Percentiles rank a stretch among this genome's conserved stretches.
Conservation (phyloP, 2,888 invertebrate genomes). For the Scelioninae gen. 1 region DNA sequence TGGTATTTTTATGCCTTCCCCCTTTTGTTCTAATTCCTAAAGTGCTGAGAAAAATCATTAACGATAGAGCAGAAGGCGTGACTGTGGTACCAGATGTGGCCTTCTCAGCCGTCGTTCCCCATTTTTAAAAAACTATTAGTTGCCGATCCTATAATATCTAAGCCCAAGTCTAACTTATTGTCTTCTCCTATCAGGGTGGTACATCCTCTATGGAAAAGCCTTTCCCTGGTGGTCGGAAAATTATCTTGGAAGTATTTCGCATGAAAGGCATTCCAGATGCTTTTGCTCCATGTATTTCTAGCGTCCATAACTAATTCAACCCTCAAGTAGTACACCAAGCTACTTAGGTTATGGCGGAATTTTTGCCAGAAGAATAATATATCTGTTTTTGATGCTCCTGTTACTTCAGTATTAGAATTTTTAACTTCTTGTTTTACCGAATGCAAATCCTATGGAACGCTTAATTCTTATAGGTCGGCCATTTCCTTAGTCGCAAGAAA, state of each 20-base stretch:
- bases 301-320: neutral
- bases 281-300: neutral
- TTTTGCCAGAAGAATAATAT: too few species aligned
- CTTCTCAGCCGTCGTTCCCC: neutral
- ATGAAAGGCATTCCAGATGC: slow-evolving; percentile 34
- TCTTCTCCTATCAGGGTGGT: slow-evolving; percentile 58
- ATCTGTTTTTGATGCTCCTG: too few species aligned
- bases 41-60: too few species aligned
- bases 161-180: neutral
- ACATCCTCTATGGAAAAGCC: slow-evolving; percentile 70
- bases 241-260: slow-evolving; percentile 72
- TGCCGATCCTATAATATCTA: neutral
- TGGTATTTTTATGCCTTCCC: too few species aligned
- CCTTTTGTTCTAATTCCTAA: too few species aligned
- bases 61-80: too few species aligned
- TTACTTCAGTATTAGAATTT: too few species aligned
- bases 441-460: neutral
- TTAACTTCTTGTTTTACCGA: neutral
- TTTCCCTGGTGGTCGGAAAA: slow-evolving; percentile 76
- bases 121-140: neutral
- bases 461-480: neutral
- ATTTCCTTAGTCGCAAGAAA: neutral
- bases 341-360: neutral
- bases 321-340: neutral
- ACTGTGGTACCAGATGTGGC: neutral